Base-by-base conservation (phyloP, 1,140 invertebrate species). In the Meloidogyne hapla region DNA sequence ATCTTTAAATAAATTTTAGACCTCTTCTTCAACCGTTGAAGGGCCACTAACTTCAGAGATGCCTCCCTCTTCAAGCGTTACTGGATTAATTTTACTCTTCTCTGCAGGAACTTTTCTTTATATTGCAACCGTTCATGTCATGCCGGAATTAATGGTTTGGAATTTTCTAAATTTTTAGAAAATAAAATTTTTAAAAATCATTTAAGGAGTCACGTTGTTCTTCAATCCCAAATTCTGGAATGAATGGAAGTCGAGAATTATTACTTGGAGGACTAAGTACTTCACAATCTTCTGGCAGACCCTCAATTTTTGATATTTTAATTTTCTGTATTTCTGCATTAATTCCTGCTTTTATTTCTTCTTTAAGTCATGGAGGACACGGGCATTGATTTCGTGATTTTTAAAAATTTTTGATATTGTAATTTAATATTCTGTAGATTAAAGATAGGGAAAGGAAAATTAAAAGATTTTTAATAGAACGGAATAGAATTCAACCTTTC, bases 101-200 rank as follows among this genome's bases (percentile, higher is more conserved):
- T 97, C 94, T 79, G 96, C 94, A 1, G 96, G 96, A 1, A 99
- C 96, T 64, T 99, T 99, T 89, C 89, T 99, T 9, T 99, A 98
- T 87, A 96, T 99, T 8, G 94, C 96, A 0, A 98, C 96, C 1
- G 95, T 98, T 1, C 96, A 99, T 88, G 95, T 99, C 3, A 88
- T 99, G 63, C 95, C 96, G 0, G 96, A 99, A 89, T 88, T 98
- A 8, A 86, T 88, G 18, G 76, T 77, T 61, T 21, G 74, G 23
- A 1, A 38, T n/a, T 18, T 33, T 33, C 33, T 33, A 15, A 21
- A 75, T 10, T 28, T 2, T 40, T 25, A 15, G 23, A 28, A 74
- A 68, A 12, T 23, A 40, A 64, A 23, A 18, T 73, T 21, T 13
- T 28, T n/a, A 68, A 48, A 28, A 2, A 69, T 21, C 33, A 33